Base-by-base conservation (phyloP, 2,113 vertebrate genomes). In the Nipponia nippon region DNA sequence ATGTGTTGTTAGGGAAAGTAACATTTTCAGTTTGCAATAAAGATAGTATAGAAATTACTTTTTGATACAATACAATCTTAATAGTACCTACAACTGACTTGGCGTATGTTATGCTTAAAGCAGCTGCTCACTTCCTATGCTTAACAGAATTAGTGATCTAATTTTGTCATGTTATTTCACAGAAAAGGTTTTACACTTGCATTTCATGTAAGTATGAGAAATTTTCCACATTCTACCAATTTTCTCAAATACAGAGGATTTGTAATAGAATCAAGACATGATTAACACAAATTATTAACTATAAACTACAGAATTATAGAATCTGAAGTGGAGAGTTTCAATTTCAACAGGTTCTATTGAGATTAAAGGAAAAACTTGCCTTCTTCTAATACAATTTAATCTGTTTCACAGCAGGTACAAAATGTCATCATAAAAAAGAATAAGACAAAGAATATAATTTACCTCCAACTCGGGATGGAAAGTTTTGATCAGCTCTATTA, bases 81-180 rank as follows among this genome's bases (percentile, higher is more conserved):
- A 87, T 30, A 95, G 83, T 72, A 89, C 52, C 63, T 95, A 61
- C 70, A 86, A 80, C 16, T 86, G 92, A 87, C 71, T 97, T 78
- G 58, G 73, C 75, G 49, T 87, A 95, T 83, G 87, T 90, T 91
- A 91, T 59, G 80, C 67, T 95, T 90, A 89, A 95, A 97, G 87
- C 86, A 97, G 75, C 52, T 94, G 78, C 55, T 95, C 59, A 22
- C 65, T 91, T 90, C 58, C 94, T 94, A 63, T 92, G 87, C 75
- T 90, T 94, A 96, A 94, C 18, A 89, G 96, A 97, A 96, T 92
- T 96, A 93, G 96, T 89, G n/a, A 96, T 91, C 93, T 95, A 42
- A 86, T 94, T 97, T 89, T 96, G 63, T 58, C 91, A 95, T 72
- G 84, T 87, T 93, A 94, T 87, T 96, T 97, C 89, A 97, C 58